Evolutionary conservation across 2,888 invertebrate species (phyloP), one percentile per base, ranked within the genome.

Genomic region (Psylliodes chrysocephalus): DNA sequence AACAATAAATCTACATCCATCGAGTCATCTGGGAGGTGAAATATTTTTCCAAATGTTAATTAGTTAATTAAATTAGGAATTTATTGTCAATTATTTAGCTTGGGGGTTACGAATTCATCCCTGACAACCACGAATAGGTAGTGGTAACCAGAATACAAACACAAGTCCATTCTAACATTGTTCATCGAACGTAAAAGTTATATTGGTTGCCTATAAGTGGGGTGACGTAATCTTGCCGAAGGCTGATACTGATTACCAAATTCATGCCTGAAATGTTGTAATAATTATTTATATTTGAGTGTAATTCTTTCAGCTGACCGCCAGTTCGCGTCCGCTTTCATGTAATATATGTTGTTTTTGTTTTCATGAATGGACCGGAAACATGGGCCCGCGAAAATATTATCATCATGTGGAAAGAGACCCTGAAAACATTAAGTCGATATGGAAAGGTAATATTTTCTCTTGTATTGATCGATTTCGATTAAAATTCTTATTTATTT

Each of bases 281-380:
- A 75, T 76, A 63, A 73, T 77, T 75, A 76, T 77, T 77, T 77
- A 67, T 52, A 70, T 71, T 70, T 63, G 71, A 68, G 73, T 68
- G 61, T 54, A 68, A 73, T 47, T 30, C 51, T 56, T 68, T 67
- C 66, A 68, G 61, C 49, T 22, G 68, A 40, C 35, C 55, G 38
- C 42, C 70, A 47, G 52, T 59, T 14, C 22, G 17, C 30, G 12
- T 17, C 6, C 17, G 10, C 6, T 2, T 14, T 40, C 15, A 69
- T 67, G 67, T 60, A 30, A 60, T 68, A 44, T 6, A 10, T 19
- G 44, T 44, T 46, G 7, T 4, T 14, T 28, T 33, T 42, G 30
- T 46, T 59, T 53, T 30, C 38, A 28, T 25, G 28, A 35, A 57
- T 25, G 44, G 49, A 47, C 40, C 49, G 55, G 28, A 56, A 28